These are phyloP conservation scores for Eurois occulta DNA, from an alignment of 2,888 invertebrate species.

Conservation along the genomic window DNA sequence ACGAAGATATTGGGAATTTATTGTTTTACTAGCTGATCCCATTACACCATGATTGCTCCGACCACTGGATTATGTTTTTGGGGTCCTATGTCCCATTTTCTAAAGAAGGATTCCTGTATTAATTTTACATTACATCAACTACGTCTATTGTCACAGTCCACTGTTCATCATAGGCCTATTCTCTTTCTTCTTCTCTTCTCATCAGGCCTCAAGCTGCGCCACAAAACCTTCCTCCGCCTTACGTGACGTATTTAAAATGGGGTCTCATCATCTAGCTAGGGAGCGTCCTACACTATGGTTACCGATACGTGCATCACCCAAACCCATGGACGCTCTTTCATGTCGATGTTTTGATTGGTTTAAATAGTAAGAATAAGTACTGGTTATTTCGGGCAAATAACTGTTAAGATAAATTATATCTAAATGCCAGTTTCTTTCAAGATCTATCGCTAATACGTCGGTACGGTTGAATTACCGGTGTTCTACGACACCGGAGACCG, in stretches of 20 bases:
- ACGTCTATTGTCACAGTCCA: not conserved
- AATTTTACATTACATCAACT: not conserved
- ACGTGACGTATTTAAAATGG: too few species aligned
- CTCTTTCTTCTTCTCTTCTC: not conserved
- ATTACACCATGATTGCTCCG: not conserved
- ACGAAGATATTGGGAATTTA: constrained; percentile 56
- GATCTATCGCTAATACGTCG: not conserved
- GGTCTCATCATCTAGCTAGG: too few species aligned
- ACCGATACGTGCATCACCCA: not conserved
- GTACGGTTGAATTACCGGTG: not conserved
- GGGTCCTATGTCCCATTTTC: not conserved
- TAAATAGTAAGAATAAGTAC: not conserved
- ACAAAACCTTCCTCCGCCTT: too few species aligned
- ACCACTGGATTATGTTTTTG: not conserved
- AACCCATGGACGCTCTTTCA: too few species aligned
- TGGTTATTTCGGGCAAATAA: not conserved
- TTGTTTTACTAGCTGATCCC: constrained; percentile 34
- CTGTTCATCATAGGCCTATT: not conserved
- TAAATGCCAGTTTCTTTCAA: not conserved
- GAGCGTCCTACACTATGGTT: too few species aligned
- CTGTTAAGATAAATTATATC: not conserved
- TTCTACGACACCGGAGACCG: not conserved
- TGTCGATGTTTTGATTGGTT: not conserved
- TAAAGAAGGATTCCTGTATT: not conserved
- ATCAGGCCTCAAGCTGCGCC: too few species aligned